Conservation (phyloP, 2,113 vertebrate species). For the Nycticryphes semicollaris region DNA sequence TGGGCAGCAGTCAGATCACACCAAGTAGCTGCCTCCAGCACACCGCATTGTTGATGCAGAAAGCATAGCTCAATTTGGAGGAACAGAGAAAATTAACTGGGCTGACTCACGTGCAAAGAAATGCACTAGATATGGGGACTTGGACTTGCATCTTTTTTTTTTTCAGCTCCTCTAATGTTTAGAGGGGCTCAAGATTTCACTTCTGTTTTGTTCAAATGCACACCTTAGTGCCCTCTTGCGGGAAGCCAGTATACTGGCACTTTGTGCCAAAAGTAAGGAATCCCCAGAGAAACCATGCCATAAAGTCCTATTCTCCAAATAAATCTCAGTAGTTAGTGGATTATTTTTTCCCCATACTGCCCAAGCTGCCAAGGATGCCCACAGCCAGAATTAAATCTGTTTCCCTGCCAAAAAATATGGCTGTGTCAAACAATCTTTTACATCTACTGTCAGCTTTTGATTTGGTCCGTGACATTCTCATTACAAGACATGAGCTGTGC, state of each 20-base stretch:
- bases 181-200: neutral
- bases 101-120: neutral
- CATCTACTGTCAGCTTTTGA: neutral
- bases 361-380: neutral
- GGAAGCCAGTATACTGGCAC: neutral
- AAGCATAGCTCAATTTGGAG: neutral
- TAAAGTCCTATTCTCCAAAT: neutral
- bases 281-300: neutral
- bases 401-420: neutral
- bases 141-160: neutral
- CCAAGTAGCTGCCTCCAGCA: neutral
- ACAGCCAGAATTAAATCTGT: neutral
- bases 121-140: neutral
- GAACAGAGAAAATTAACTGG: neutral
- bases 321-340: neutral
- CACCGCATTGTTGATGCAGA: neutral
- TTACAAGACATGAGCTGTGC: accelerated
- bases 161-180: neutral
- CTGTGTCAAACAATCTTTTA: neutral
- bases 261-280: neutral
- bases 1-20: neutral
- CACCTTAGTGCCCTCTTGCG: neutral
- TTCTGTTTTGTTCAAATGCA: neutral
- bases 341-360: neutral
- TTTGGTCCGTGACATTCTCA: neutral